These are phyloP conservation scores for Hirtodrosophila duncani DNA, from an alignment of 2,888 invertebrate species.

Conservation along the genomic window DNA sequence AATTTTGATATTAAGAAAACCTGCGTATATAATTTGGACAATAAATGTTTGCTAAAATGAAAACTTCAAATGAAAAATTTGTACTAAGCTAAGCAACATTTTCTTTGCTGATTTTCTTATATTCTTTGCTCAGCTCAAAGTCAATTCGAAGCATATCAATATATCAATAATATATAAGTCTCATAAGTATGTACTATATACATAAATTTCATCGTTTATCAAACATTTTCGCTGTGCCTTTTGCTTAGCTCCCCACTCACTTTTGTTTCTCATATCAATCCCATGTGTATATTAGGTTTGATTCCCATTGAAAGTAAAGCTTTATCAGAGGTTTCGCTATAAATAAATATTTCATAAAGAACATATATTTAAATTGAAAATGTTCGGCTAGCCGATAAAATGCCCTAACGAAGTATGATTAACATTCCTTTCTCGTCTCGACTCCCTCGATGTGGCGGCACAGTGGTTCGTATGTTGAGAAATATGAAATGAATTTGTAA, in stretches of 20 bases:
- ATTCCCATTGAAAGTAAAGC: slow-evolving; percentile 56
- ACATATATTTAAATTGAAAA: no score
- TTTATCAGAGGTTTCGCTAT: slow-evolving; percentile 75
- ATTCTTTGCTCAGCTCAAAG: slow-evolving; percentile 43
- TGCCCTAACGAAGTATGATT: no score
- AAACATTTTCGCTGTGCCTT: slow-evolving; percentile 68
- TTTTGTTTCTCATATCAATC: slow-evolving; percentile 2
- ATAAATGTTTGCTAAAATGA: slow-evolving; percentile 47
- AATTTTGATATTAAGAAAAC: slow-evolving; percentile 50
- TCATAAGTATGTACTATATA: slow-evolving; percentile 4
- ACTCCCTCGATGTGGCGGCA: no score
- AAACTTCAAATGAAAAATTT: slow-evolving; percentile 35
- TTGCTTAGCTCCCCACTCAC: slow-evolving; percentile 41
- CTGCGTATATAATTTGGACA: slow-evolving; percentile 65
- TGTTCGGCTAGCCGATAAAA: no score
- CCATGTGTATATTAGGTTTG: slow-evolving; percentile 10
- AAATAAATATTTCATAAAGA: slow-evolving; percentile 47
- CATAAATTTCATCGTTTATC: slow-evolving; percentile 1
- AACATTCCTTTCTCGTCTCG: no score
- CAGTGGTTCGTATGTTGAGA: no score
- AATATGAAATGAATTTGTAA: no score
- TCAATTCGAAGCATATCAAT: slow-evolving; percentile 67
- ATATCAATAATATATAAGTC: slow-evolving; percentile 11
- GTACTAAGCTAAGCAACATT: slow-evolving; percentile 38
- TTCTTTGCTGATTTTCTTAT: no score